Evolutionary conservation across 2,113 vertebrate species (phyloP).

Genomic region (Illadopsis cleaveri): DNA sequence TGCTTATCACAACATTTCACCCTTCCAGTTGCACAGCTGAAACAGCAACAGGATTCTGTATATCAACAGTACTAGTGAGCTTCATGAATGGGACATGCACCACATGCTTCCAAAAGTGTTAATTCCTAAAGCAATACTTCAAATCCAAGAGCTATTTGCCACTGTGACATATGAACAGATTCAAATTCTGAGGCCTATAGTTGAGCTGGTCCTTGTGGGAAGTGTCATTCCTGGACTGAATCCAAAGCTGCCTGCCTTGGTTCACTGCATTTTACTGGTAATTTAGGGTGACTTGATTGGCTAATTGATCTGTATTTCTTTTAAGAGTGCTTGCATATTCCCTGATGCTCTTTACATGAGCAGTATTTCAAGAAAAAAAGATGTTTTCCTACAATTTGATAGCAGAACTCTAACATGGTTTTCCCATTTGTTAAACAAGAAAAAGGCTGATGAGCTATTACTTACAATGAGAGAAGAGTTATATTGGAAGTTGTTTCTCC

Average conservation of each 20-base stretch:
- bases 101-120: not conserved
- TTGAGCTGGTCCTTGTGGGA: not conserved
- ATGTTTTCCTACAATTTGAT: not conserved
- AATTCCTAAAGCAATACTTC: not conserved
- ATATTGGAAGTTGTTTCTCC: constrained; percentile 89
- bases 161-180: not conserved
- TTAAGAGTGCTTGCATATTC: not conserved
- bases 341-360: not conserved
- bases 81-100: not conserved
- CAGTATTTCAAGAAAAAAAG: not conserved
- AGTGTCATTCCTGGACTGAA: not conserved
- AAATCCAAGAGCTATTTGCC: not conserved
- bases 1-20: not conserved
- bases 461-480: constrained; percentile 92
- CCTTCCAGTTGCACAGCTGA: not conserved
- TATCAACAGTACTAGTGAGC: not conserved
- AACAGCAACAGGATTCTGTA: not conserved
- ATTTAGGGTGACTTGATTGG: not conserved
- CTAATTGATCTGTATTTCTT: not conserved
- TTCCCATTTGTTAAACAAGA: not conserved
- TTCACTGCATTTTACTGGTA: not conserved
- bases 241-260: not conserved
- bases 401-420: not conserved
- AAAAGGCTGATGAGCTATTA: constrained; percentile 51
- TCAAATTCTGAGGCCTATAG: not conserved